Evolutionary conservation across 2,888 invertebrate species (phyloP).

Genomic region (Coremacera marginata): DNA sequence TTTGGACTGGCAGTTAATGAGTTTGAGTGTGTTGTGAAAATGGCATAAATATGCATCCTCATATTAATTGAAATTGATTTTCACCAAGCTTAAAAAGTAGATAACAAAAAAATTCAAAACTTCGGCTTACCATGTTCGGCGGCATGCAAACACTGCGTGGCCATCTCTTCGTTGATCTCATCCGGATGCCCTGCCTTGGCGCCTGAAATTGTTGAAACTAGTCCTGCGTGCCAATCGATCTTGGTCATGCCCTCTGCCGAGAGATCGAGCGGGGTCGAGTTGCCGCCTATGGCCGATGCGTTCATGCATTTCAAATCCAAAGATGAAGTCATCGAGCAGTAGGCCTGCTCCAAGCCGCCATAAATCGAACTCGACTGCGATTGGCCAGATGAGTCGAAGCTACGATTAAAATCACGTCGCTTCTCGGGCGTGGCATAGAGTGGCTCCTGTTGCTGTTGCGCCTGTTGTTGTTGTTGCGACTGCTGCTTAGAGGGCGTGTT

Average conservation of each 20-base stretch:
- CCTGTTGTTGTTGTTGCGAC: slow-evolving; percentile 33
- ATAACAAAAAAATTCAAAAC: too few species aligned
- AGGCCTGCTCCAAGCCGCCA: slow-evolving; percentile 51
- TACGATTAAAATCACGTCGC: slow-evolving; percentile 61
- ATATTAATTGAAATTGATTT: too few species aligned
- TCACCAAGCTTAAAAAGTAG: too few species aligned
- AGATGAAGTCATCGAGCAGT: slow-evolving; percentile 60
- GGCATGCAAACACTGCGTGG: slow-evolving; percentile 62
- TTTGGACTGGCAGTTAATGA: too few species aligned
- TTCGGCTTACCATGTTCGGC: slow-evolving; percentile 63
- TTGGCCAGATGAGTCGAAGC: slow-evolving; percentile 63
- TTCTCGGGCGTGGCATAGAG: slow-evolving; percentile 66
- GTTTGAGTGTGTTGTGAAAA: too few species aligned
- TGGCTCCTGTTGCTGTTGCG: slow-evolving; percentile 48
- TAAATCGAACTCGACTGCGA: slow-evolving; percentile 64
- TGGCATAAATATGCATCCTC: too few species aligned
- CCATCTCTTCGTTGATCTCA: slow-evolving; percentile 63
- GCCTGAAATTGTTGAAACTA: slow-evolving; percentile 37
- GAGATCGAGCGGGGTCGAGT: slow-evolving; percentile 58
- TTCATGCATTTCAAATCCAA: slow-evolving; percentile 60
- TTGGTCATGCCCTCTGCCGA: slow-evolving; percentile 47
- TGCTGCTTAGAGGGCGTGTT: slow-evolving; percentile 49
- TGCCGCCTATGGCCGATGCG: slow-evolving; percentile 50
- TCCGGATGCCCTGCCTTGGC: slow-evolving; percentile 48
- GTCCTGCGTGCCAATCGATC: neutral